These are phyloP conservation scores for Coenobita brevimanus DNA, from an alignment of 1,140 invertebrate genomes.

Conservation along the genomic window DNA sequence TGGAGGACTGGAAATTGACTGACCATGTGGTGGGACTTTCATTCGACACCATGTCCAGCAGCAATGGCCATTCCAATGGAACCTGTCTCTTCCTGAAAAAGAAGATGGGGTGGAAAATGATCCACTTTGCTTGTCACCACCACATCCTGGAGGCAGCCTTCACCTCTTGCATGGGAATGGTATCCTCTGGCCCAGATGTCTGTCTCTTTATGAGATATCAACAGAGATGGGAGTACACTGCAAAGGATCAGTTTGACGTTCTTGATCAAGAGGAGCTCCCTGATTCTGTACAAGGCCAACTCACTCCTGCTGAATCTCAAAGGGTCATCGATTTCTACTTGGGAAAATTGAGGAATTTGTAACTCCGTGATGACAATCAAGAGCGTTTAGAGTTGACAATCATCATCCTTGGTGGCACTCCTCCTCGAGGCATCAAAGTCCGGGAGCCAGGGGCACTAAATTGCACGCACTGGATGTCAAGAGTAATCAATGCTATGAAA, in stretches of 20 bases:
- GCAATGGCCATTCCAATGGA: slow-evolving; percentile 26
- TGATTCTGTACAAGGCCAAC: too few relatives aligned
- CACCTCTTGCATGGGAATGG: background rate
- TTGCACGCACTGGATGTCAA: slow-evolving; percentile 46
- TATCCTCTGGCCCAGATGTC: slow-evolving; percentile 47
- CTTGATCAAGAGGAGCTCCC: too few relatives aligned
- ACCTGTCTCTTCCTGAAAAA: slow-evolving; percentile 38
- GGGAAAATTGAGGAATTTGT: background rate
- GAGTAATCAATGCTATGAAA: slow-evolving; percentile 41
- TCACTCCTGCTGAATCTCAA: too few relatives aligned
- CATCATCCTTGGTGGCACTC: slow-evolving; percentile 30
- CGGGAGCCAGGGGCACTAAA: slow-evolving; percentile 36
- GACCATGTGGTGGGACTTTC: slow-evolving; percentile 27
- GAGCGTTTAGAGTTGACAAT: slow-evolving; percentile 38
- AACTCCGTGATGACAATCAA: slow-evolving; percentile 28
- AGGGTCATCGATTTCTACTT: slow-evolving; percentile 4
- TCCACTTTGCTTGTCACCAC: slow-evolving; percentile 45
- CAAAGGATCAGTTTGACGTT: too few relatives aligned
- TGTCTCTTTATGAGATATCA: slow-evolving; percentile 50
- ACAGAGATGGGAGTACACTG: slow-evolving; percentile 23
- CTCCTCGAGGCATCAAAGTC: background rate
- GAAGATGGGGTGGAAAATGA: background rate
- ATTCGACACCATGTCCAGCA: slow-evolving; percentile 54
- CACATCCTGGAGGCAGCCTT: slow-evolving; percentile 49
- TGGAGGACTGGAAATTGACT: slow-evolving; percentile 49